Percentiles rank a stretch among this genome's conserved stretches.
Evolutionary conservation across 2,113 vertebrate genomes (phyloP).

Genomic region (Aptenodytes patagonicus): DNA sequence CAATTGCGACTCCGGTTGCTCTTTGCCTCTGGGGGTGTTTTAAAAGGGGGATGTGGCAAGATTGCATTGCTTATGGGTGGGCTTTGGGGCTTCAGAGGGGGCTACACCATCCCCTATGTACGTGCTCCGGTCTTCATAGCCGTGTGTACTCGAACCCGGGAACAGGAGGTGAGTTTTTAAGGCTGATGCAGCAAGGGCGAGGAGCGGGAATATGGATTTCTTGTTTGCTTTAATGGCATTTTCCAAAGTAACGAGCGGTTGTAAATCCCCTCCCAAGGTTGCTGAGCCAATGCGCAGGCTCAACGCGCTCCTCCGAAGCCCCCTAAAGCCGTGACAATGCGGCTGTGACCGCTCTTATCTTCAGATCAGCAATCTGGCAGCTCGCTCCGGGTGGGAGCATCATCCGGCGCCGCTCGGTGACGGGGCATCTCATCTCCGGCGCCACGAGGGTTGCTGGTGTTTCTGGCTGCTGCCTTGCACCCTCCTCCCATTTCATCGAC

Average conservation of each 20-base stretch:
- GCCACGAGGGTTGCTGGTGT: not conserved
- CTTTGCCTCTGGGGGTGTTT: not conserved
- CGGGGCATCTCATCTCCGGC: not conserved
- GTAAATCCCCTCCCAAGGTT: not conserved
- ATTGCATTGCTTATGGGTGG: not conserved
- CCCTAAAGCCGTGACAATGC: rapidly evolving
- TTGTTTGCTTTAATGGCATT: not conserved
- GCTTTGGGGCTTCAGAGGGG: not conserved
- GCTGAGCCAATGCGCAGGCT: not conserved
- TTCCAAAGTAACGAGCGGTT: not conserved
- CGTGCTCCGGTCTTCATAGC: rapidly evolving
- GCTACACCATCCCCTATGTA: rapidly evolving
- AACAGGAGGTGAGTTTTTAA: not conserved
- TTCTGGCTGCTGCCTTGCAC: not conserved
- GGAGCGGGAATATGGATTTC: not conserved
- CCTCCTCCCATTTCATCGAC: rapidly evolving
- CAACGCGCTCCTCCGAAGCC: rapidly evolving
- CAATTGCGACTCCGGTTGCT: rapidly evolving
- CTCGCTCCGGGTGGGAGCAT: not conserved
- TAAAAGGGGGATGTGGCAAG: not conserved
- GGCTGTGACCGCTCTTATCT: not conserved
- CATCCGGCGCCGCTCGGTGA: rapidly evolving
- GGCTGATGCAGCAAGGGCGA: not conserved
- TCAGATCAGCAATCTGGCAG: not conserved
- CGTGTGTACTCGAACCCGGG: not conserved